Evolutionary conservation across 2,888 invertebrate genomes (phyloP), one percentile per base, ranked within the genome.

Genomic region (Silvanus unidentatus): DNA sequence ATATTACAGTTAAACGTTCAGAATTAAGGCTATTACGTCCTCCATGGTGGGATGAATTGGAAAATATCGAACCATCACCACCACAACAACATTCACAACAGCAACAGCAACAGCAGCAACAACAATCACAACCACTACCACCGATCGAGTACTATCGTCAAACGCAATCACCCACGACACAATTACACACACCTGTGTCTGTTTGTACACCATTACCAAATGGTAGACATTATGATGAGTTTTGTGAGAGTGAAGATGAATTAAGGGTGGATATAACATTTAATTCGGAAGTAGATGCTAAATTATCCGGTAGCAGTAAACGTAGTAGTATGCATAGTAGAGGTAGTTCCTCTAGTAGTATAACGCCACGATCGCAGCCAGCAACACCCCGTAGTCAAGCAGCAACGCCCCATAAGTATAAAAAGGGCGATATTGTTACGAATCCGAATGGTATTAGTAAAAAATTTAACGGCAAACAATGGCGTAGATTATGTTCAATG

Each of bases 401-500:
- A 69, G 88, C 91, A 58, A 92, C 93, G 55, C 93, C 94, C 68
- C 92, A 92, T 75, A 93, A 92, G 72, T 94, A 92, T 75, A 92
- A 93, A 75, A 98, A 98, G 75, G 98, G 98, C 55, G 97, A 99
- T 72, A 91, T 97, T 44, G 92, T 94, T 28, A 85, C 88, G 2
- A 92, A 92, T 39, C 90, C 93, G 2, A 92, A 89, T 60, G 98
- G 98, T 54, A 95, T 99, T 61, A 79, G 97, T 10, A 99, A 99
- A 76, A 99, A 98, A 76, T 99, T 95, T 74, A 99, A 99, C 76
- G 99, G 99, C 29, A 99, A 99, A 75, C 99, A 99, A 71, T 99
- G 98, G 99, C 81, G 98, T 50, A 79, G 98, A 61, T 79, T 99
- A 52, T 99, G 98, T 75, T 95, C 95, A 47, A 22, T 13, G 8